Evolutionary conservation across 2,888 invertebrate genomes (phyloP), one percentile per base, ranked within the genome.

Genomic region (Rhyacophila evoluta): DNA sequence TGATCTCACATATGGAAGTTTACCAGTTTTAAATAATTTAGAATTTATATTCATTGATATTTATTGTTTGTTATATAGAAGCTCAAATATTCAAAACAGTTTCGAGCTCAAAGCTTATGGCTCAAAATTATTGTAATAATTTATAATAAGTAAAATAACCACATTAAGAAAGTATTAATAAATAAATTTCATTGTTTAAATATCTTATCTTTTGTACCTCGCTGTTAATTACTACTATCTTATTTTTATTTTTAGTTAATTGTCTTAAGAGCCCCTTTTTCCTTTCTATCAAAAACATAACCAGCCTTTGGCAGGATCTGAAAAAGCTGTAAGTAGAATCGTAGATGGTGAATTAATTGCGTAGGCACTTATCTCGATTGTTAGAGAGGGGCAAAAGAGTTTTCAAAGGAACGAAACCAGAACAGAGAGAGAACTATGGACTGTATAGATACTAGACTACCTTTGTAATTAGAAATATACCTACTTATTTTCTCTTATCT

Each of bases 301-400:
- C 55, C 55, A 55, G 55, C 19, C 25, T 12, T 55, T 55, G 1
- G 55, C 19, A 2, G 25, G 55, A 25, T 55, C 55, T 55, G 55
- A 72, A 29, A 68, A 33, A n/a, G 29, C 36, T 29, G 15, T 55
- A 29, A 68, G 27, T 8, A 19, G 28, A 74, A 74, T 67, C 74
- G 29, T 71, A 72, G 75, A 78, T 72, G 77, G 73, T 68, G 78
- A 77, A 77, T 69, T 80, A 75, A 80, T 75, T 78, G 74, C 78
- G 71, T 37, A 25, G 55, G 78, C 80, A 80, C 80, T 80, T 80
- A 80, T 80, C 75, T 72, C 77, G 77, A 79, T 77, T 80, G 80
- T 77, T 33, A 72, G 19, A 71, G 73, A 28, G 69, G 29, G 19
- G 38, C 76, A 19, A 25, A 74, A 37, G 55, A 67, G 28, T 55